Evolutionary conservation across 2,888 invertebrate genomes (phyloP), one percentile per base, ranked within the genome.

Genomic region (Thecophora atra): DNA sequence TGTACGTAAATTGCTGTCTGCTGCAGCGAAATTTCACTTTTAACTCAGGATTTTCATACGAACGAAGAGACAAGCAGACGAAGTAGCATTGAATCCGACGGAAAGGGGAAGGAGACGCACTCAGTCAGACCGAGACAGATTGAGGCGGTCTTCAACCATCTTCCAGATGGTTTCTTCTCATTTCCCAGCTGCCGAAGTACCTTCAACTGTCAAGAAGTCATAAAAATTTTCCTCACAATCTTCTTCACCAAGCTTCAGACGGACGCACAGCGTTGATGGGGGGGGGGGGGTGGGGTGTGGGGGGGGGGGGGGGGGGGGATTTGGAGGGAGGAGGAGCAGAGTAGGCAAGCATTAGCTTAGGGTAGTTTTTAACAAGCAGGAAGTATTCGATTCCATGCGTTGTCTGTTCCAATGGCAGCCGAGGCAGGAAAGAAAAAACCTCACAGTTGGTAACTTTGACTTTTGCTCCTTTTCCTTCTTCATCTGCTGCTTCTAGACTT

Each of bases 141-240:
- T 6, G 47, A 47, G 6, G 37, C 0, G 6, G 6, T 37, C 11
- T 37, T 37, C 11, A 51, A 51, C 54, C 54, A 24, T 21, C 56
- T n/a, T n/a, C 47, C 15, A 1, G 6, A n/a, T 47, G 47, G 47
- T 11, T 19, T 69, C 51, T 56, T 56, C 2, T 11, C 11, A 37
- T 37, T 51, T 21, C 60, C 24, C 60, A 47, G 51, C 51, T 60
- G 58, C 54, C 37, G 52, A 68, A 68, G 68, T 73, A 60, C 44
- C 73, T 75, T 72, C 70, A 76, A 76, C 75, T 73, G 75, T 76
- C 77, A 76, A 77, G 77, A 74, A 77, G 76, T 75, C 77, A 76
- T 78, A 76, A 78, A 76, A 77, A 77, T 77, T 75, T 76, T 74
- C 74, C 73, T 74, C 71, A 44, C 26, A 58, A 65, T 67, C 70